Percentiles rank a stretch among this genome's conserved stretches.
Conservation (phyloP, 2,888 invertebrate genomes). For the Macrosiphum euphorbiae region DNA sequence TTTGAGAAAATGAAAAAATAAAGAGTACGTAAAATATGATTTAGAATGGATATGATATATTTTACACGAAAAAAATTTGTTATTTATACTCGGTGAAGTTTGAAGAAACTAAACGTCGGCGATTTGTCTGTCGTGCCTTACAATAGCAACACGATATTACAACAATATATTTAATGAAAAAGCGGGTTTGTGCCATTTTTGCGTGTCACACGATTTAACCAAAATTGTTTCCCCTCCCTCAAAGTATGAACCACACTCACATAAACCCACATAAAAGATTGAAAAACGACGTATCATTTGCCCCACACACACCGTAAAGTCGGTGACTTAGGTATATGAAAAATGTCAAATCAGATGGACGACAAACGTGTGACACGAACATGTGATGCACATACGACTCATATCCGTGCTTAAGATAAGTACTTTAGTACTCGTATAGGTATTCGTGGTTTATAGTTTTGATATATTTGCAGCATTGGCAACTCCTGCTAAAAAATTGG, state of each 20-base stretch:
- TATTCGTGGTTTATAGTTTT: not conserved
- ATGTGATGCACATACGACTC: not conserved
- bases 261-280: not conserved
- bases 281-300: not conserved
- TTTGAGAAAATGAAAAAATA: not conserved
- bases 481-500: not conserved
- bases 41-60: not conserved
- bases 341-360: not conserved
- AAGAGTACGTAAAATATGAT: not conserved
- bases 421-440: not conserved
- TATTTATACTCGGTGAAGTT: slow-evolving; percentile 17
- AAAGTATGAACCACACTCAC: not conserved
- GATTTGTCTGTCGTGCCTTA: slow-evolving; percentile 7
- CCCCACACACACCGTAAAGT: not conserved
- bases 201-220: slow-evolving; percentile 11
- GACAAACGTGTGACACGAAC: not conserved
- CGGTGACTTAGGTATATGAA: not conserved
- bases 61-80: not conserved
- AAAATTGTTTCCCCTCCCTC: not conserved
- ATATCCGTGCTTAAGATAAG: not conserved
- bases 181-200: not conserved
- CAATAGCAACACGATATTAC: not conserved
- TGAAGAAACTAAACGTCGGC: not conserved
- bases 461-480: not conserved
- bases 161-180: slow-evolving; percentile 4